Conservation (phyloP, 1,140 invertebrate genomes). For the Penaeus chinensis region DNA sequence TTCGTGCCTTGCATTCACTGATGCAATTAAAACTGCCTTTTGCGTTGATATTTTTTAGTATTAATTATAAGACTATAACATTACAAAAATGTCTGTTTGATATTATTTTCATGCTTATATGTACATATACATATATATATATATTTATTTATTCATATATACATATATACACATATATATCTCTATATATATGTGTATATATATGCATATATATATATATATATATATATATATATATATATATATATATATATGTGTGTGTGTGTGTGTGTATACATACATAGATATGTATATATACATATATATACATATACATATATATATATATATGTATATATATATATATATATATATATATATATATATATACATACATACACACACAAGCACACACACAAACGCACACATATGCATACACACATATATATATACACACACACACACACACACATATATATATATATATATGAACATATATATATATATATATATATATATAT, state of each 20-base stretch:
- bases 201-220: conserved; percentile 10
- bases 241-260: conserved; percentile 6
- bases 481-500: neutral
- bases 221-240: conserved; percentile 10
- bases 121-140: neutral
- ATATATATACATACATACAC: neutral
- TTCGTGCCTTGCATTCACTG: neutral
- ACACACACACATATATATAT: too few relatives aligned
- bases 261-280: neutral
- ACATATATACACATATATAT: neutral
- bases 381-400: too few relatives aligned
- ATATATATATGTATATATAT: conserved; percentile 15
- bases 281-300: conserved; percentile 1
- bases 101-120: neutral
- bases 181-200: neutral
- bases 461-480: too few relatives aligned
- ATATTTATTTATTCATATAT: conserved; percentile 1
- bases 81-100: neutral
- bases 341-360: conserved; percentile 15
- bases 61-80: neutral
- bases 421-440: too few relatives aligned
- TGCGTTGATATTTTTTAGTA: neutral
- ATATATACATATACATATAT: neutral
- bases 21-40: neutral
- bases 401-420: too few relatives aligned